phyloP scores from a whole-genome alignment of 1,140 invertebrate genomes.

The Drosophila tristis region DNA sequence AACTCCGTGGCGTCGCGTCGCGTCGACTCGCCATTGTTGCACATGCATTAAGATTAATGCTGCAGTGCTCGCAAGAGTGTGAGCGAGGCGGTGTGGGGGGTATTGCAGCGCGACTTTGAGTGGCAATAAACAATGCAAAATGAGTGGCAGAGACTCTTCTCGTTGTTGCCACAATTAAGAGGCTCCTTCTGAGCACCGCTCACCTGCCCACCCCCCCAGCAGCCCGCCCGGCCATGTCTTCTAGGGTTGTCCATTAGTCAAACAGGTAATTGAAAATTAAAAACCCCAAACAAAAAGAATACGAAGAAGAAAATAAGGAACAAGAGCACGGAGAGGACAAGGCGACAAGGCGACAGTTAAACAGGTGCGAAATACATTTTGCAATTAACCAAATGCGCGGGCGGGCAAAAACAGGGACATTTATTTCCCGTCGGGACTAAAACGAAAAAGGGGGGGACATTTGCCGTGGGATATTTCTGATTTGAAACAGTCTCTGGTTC shows the following conservation, averaged over 20 bases:
- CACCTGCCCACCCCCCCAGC: too few species aligned
- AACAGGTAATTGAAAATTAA: slow-evolving; percentile 50
- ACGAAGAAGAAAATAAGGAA: not conserved
- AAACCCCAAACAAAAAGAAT: slow-evolving; percentile 19
- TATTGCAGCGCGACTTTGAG: slow-evolving; percentile 23
- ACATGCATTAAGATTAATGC: slow-evolving; percentile 30
- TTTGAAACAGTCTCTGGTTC: too few species aligned
- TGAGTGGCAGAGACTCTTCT: slow-evolving; percentile 38
- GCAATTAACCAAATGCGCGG: slow-evolving; percentile 11
- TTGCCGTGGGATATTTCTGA: too few species aligned
- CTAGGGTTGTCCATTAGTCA: slow-evolving; percentile 35
- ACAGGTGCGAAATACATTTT: slow-evolving; percentile 24
- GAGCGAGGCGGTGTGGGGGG: not conserved
- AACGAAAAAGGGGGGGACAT: too few species aligned
- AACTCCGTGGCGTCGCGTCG: too few species aligned
- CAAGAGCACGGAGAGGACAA: too few species aligned
- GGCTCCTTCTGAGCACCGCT: too few species aligned
- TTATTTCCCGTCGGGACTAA: too few species aligned
- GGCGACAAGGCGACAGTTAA: too few species aligned
- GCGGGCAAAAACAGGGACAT: too few species aligned
- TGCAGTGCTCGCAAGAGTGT: slow-evolving; percentile 25
- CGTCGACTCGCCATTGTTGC: slow-evolving; percentile 22
- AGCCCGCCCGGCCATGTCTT: not conserved
- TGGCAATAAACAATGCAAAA: slow-evolving; percentile 54
- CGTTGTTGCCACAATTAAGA: slow-evolving; percentile 15